phyloP scores from a whole-genome alignment of 2,888 invertebrate genomes.

The Drepanosiphum platanoidis region DNA sequence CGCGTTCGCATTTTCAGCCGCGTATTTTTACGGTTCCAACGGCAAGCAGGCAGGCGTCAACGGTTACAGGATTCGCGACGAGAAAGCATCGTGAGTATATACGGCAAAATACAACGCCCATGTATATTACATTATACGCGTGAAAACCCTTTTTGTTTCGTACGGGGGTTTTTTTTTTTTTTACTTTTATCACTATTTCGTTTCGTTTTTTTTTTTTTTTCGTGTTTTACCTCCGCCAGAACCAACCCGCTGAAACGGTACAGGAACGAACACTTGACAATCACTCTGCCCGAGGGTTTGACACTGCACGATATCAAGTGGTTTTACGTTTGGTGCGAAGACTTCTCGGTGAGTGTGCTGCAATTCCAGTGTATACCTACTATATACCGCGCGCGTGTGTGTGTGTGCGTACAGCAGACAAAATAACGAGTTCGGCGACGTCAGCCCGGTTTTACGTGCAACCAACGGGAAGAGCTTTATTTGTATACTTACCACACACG shows the following conservation, averaged over 20 bases:
- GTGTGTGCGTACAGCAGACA: background rate
- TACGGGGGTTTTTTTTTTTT: background rate
- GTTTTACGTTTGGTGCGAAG: constrained; percentile 93
- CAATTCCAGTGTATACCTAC: too few species aligned
- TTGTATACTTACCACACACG: background rate
- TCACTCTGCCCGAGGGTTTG: constrained; percentile 88
- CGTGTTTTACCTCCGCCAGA: constrained; percentile 67
- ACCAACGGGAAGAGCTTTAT: constrained; percentile 27
- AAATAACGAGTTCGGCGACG: too few species aligned
- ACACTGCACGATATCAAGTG: constrained; percentile 84
- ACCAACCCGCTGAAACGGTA: constrained; percentile 82
- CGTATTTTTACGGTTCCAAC: constrained; percentile 88
- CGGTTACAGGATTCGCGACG: constrained; percentile 82
- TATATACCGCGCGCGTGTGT: constrained; percentile 15
- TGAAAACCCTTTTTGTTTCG: constrained; percentile 22
- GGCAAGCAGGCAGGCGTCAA: constrained; percentile 75
- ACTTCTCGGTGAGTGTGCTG: constrained; percentile 81
- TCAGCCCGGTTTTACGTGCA: background rate
- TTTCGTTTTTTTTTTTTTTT: constrained; percentile 53
- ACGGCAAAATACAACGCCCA: background rate
- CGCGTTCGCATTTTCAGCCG: constrained; percentile 74
- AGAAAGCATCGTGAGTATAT: constrained; percentile 69
- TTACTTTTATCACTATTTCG: constrained; percentile 19
- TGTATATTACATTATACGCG: constrained; percentile 4
- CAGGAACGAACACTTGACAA: constrained; percentile 82